Evolutionary conservation across 2,113 vertebrate species (phyloP).

Genomic region (Barbus barbus): DNA sequence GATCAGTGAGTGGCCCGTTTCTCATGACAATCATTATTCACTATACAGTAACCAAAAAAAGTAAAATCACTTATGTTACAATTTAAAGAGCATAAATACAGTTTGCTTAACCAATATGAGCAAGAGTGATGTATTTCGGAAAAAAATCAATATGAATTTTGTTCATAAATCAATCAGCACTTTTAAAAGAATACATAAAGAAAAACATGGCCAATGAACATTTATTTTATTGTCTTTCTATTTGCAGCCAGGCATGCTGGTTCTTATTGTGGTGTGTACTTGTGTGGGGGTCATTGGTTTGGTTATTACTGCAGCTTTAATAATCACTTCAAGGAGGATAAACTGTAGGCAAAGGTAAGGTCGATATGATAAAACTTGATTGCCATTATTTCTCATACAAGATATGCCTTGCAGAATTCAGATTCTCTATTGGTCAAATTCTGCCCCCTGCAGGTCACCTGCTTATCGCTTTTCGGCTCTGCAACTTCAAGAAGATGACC

Average conservation of each 20-base stretch:
- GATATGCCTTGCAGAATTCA: background rate
- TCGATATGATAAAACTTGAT: background rate
- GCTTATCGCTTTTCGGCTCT: slow-evolving; percentile 77
- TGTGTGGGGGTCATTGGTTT: slow-evolving; percentile 63
- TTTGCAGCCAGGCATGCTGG: slow-evolving; percentile 66
- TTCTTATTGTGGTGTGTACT: slow-evolving; percentile 69
- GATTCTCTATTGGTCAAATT: background rate
- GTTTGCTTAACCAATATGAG: background rate
- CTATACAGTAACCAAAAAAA: background rate
- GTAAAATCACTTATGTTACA: background rate
- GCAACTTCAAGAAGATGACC: slow-evolving; percentile 67
- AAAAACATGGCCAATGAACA: too few relatives aligned
- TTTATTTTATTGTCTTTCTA: background rate
- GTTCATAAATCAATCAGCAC: too few relatives aligned
- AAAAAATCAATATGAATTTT: background rate
- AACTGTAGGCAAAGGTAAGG: slow-evolving; percentile 69
- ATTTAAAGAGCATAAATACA: background rate
- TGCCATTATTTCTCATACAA: background rate
- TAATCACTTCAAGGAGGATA: slow-evolving; percentile 65
- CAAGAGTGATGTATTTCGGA: background rate
- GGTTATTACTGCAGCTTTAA: slow-evolving; percentile 54
- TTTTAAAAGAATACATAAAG: too few relatives aligned
- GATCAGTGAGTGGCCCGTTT: slow-evolving; percentile 64
- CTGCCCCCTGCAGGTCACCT: slow-evolving; percentile 61
- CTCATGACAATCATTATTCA: background rate